Evolutionary conservation across 2,113 vertebrate species (phyloP).

Genomic region (Vanacampus margaritifer): DNA sequence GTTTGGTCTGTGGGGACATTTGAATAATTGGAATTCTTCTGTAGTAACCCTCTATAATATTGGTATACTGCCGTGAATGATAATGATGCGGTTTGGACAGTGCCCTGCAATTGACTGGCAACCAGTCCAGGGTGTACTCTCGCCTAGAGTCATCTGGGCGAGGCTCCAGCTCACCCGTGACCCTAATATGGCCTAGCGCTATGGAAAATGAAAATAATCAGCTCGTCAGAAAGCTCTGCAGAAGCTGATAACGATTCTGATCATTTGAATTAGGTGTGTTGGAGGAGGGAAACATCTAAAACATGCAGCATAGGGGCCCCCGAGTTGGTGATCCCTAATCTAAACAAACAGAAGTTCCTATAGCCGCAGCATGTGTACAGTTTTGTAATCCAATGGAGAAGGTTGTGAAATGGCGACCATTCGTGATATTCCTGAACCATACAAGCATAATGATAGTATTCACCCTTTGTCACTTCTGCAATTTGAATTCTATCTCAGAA

Average conservation of each 20-base stretch:
- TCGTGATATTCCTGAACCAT: background rate
- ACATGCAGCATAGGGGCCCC: no score
- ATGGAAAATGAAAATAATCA: no score
- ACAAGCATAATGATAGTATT: background rate
- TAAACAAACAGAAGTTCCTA: background rate
- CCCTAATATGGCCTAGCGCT: no score
- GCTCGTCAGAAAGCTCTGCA: no score
- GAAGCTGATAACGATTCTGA: no score
- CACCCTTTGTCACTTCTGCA: background rate
- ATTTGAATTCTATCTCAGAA: background rate
- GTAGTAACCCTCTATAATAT: conserved; percentile 21
- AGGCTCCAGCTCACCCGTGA: no score
- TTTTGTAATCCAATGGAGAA: no score
- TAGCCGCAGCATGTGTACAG: no score
- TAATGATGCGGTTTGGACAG: conserved; percentile 13
- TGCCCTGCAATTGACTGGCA: background rate
- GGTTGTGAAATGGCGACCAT: background rate
- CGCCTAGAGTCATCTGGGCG: background rate
- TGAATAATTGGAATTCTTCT: conserved; percentile 44
- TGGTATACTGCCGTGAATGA: conserved; percentile 15
- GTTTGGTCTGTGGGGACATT: conserved; percentile 34
- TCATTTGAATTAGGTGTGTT: no score
- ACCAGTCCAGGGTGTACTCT: background rate
- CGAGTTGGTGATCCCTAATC: no score
- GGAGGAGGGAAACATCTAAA: no score